Base-by-base conservation (phyloP, 1,140 invertebrate species). In the Drosophila kanapiae region DNA sequence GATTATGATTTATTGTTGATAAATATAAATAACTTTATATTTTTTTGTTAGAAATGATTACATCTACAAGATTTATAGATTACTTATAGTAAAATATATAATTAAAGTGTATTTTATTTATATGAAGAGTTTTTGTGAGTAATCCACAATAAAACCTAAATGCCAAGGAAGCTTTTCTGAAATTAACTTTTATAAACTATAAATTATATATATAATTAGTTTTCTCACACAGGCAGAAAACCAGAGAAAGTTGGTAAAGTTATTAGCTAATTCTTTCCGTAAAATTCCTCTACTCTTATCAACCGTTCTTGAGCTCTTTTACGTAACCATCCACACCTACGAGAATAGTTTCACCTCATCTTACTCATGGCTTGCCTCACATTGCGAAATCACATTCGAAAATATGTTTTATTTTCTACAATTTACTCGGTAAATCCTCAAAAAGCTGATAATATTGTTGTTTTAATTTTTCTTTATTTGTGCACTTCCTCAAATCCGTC, bases 401-500 rank as follows among this genome's bases (percentile, higher is more conserved):
- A 67, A 42, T 33, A 57, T 63, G 29, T 58, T 59, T 58, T 61
- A 51, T 65, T 63, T 77, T 70, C 69, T 60, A 67, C 48, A 80
- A 88, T 83, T 87, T 80, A 77, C 76, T 70, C 27, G 54, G 60
- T 69, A 29, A 75, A 87, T 80, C 82, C 68, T 51, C 35, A 23
- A 51, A 37, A 42, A 63, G 40, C 61, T 75, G 78, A 86, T 80
- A 79, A 80, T 57, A 72, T 65, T 80, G 81, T 77, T 83, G 72
- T 48, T 67, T 47, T 71, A 78, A 83, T 78, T 87, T 71, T 40
- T 58, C 47, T 35, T 49, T 87, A 88, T 87, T 87, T 87, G 80
- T 80, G 58, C 68, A 83, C 63, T 83, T 87, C 57, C 68, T 77
- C 71, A 80, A 84, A 84, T 84, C 81, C 77, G 65, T 64, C 67